Evolutionary conservation across 2,888 invertebrate genomes (phyloP), one percentile per base, ranked within the genome.

Genomic region (Aleiodes alternator): DNA sequence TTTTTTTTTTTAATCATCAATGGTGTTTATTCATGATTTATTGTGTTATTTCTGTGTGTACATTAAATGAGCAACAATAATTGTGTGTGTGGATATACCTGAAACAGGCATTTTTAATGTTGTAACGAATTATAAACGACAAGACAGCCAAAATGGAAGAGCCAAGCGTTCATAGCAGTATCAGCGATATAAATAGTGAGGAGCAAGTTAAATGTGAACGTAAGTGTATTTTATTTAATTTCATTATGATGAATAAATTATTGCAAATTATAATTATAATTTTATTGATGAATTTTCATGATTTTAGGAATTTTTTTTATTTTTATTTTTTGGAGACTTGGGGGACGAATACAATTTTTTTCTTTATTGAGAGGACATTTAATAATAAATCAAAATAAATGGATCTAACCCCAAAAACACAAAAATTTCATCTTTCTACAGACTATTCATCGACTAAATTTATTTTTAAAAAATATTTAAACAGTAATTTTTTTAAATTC

Each of bases 111-210:
- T 23, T 81, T 79, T 82, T 82, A 84, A 86, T 86, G 82, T 84
- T 85, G 85, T 87, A 87, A 87, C 86, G 82, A 81, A 75, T 82
- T 85, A 83, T 23, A 23, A 23, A 23, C 23, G 23, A 86, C 87
- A 88, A 89, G 23, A 82, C 85, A 84, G 87, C 87, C 88, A 89
- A 89, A 88, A 89, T 89, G 89, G 89, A 89, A 87, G 89, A 88
- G 86, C 88, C 84, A 84, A 88, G 87, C 84, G 87, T 87, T 84
- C 87, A 88, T 82, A 86, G 88, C 84, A 88, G 88, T 86, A 88
- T 87, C 86, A 89, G 88, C 84, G 89, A 89, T 88, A 89, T 89
- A 88, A 89, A 89, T 89, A 89, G 88, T 87, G 89, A 89, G 84
- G 89, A 88, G 83, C 82, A 85, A 80, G 83, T 84, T 78, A 88